These are phyloP conservation scores for Odontomyia ornata DNA, from an alignment of 2,888 invertebrate species.

Conservation along the genomic window DNA sequence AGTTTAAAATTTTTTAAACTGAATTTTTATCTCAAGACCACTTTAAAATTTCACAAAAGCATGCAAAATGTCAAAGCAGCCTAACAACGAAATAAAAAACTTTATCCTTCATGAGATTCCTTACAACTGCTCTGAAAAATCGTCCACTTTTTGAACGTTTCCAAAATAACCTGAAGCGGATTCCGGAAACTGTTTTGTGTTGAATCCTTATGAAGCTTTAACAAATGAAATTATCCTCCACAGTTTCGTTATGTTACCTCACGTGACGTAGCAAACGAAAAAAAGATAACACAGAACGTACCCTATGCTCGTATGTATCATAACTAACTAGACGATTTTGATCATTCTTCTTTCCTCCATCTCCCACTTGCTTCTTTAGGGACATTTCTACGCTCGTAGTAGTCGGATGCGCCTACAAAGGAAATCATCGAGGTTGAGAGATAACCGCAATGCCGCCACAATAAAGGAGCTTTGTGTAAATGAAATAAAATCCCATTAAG, in stretches of 20 bases:
- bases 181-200: not conserved
- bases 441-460: slow-evolving; percentile 19
- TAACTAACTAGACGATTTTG: not conserved
- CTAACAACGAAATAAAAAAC: too few species aligned
- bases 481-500: slow-evolving; percentile 37
- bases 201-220: not conserved
- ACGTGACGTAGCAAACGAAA: not conserved
- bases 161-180: not conserved
- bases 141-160: not conserved
- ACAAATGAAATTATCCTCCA: not conserved
- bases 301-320: not conserved
- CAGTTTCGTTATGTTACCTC: not conserved
- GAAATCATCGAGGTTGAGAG: not conserved
- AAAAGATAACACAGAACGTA: not conserved
- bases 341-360: not conserved
- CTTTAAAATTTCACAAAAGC: too few species aligned
- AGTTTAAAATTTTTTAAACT: too few species aligned
- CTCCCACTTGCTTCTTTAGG: not conserved
- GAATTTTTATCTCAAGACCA: too few species aligned
- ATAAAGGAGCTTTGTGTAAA: slow-evolving; percentile 36
- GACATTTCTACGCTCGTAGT: not conserved
- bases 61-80: too few species aligned
- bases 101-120: too few species aligned
- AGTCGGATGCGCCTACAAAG: not conserved
- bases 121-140: too few species aligned